These are phyloP conservation scores for Lycaon pictus DNA, from an alignment of 2,113 vertebrate species.

Conservation along the genomic window DNA sequence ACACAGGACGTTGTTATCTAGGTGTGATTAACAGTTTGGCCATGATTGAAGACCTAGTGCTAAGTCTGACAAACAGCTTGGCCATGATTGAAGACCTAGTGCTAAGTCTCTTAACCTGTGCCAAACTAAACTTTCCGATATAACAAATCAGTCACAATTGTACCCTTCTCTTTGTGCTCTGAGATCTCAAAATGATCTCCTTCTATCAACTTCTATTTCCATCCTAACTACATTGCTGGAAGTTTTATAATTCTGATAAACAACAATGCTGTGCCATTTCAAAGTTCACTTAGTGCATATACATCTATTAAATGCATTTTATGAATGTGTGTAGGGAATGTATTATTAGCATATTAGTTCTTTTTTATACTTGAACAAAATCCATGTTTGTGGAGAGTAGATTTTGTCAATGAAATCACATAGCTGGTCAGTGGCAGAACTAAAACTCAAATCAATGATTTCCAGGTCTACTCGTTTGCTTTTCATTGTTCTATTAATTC, in stretches of 20 bases:
- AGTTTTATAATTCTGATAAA: not conserved
- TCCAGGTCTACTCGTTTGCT: not conserved
- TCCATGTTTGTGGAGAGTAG: not conserved
- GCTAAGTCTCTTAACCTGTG: not conserved
- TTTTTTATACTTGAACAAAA: not conserved
- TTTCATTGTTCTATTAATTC: not conserved
- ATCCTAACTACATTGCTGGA: not conserved
- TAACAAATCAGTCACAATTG: not conserved
- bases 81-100: not conserved
- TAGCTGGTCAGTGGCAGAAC: not conserved
- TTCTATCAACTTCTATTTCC: not conserved
- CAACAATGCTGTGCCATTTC: not conserved
- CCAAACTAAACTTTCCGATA: not conserved
- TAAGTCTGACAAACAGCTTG: not conserved
- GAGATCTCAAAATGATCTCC: conserved; percentile 16
- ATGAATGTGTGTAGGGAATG: not conserved
- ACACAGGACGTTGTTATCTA: not conserved
- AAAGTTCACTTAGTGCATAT: not conserved
- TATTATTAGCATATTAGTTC: not conserved
- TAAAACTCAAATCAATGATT: not conserved
- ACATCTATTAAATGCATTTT: not conserved
- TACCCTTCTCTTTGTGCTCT: not conserved
- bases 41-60: not conserved
- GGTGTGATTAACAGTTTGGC: not conserved
- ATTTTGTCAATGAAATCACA: not conserved